Base-by-base conservation (phyloP, 1,140 invertebrate species). In the Eumeta japonica region DNA sequence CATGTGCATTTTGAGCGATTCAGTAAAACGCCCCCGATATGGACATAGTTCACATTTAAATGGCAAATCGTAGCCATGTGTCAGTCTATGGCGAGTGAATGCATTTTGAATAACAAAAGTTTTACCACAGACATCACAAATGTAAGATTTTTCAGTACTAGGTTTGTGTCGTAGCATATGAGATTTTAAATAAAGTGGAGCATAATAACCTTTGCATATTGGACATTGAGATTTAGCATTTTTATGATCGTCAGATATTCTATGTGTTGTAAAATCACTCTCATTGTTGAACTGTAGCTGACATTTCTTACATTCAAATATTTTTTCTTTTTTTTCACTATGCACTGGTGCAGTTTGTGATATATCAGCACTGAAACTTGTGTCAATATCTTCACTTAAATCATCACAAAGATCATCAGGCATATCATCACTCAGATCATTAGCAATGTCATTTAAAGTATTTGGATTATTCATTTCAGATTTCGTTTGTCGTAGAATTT, bases 1-100 rank as follows among this genome's bases (percentile, higher is more conserved):
- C 63, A 78, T 75, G 39, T 78, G 78, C 17, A 61, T 71, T 45
- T 66, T 75, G n/a, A 79, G 43, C 2, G 63, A 36, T 32, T 60
- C 59, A 3, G 45, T 50, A 49, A 66, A 66, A 35, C 57, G 50
- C 14, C 55, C 65, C 44, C 54, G 55, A 29, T 70, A 74, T 28
- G 66, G 66, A 45, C 70, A 74, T n/a, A 64, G 50, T 16, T 61
- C 49, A 33, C 70, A 74, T 53, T 70, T 74, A 19, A 52, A 62
- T 10, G 58, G 51, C 16, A 70, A 71, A 29, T 70, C 66, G n/a
- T 51, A 59, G 5, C 60, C 55, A 34, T 74, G 70, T 4, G 63
- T 44, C 3, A 64, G 36, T 16, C 59, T 63, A 27, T 74, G 70
- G 27, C 67, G 70, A 27, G 65, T 50, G 28, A 67, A 67, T 3